These are phyloP conservation scores for Polydrusus tereticollis DNA, from an alignment of 2,888 invertebrate species.

Conservation along the genomic window DNA sequence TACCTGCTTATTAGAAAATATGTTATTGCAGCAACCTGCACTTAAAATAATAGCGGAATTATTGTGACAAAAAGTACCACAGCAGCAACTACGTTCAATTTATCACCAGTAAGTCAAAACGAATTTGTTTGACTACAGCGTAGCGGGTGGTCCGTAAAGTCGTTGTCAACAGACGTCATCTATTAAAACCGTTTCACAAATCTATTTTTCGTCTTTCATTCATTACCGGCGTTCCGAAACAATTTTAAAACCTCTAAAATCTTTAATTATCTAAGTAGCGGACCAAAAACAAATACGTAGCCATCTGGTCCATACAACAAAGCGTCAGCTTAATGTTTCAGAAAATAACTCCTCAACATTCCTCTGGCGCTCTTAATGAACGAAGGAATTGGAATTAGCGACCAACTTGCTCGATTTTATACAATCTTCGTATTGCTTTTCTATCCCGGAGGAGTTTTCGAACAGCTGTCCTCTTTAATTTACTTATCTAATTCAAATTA, in stretches of 20 bases:
- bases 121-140: background rate
- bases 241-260: constrained; percentile 46
- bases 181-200: constrained; percentile 28
- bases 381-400: constrained; percentile 47
- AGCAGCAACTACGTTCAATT: background rate
- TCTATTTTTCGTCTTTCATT: constrained; percentile 42
- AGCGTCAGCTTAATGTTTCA: constrained; percentile 45
- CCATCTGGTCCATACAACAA: constrained; percentile 45
- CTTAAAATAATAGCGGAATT: too few relatives aligned
- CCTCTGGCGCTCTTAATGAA: constrained; percentile 46
- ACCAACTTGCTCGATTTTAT: constrained; percentile 38
- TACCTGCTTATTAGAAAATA: too few relatives aligned
- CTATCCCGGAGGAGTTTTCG: constrained; percentile 13
- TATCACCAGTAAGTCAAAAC: background rate
- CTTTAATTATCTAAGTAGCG: constrained; percentile 48
- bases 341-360: constrained; percentile 48
- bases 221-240: constrained; percentile 38
- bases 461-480: background rate
- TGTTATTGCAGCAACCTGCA: too few relatives aligned
- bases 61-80: too few relatives aligned
- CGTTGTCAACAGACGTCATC: constrained; percentile 14
- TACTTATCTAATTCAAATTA: background rate
- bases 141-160: constrained; percentile 24
- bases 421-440: constrained; percentile 39
- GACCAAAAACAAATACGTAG: constrained; percentile 43